Percentiles rank a stretch among this genome's conserved stretches.
These are phyloP conservation scores for Rhyzopertha dominica DNA, from an alignment of 1,140 invertebrate genomes.

Conservation along the genomic window DNA sequence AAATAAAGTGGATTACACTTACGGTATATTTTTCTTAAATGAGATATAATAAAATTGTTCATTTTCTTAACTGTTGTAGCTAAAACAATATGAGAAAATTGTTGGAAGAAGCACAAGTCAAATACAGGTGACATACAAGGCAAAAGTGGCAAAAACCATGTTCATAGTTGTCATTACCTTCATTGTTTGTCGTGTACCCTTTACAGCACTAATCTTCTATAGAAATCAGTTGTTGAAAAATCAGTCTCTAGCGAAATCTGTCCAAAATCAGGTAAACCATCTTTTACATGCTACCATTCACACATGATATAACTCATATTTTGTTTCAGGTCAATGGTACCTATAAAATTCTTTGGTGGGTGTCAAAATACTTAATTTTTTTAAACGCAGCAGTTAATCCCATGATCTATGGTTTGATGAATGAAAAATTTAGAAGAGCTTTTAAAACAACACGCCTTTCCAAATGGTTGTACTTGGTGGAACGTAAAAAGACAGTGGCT, in stretches of 20 bases:
- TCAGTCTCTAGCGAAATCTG: slow-evolving; percentile 11
- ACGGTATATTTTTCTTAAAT: background rate
- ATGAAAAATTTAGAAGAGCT: slow-evolving; percentile 59
- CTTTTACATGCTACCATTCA: slow-evolving; percentile 6
- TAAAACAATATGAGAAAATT: slow-evolving; percentile 55
- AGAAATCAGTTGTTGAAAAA: slow-evolving; percentile 50
- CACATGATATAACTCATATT: background rate
- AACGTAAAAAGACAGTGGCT: too few relatives aligned
- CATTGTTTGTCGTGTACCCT: slow-evolving; percentile 62
- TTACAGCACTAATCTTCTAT: slow-evolving; percentile 60
- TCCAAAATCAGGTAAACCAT: slow-evolving; percentile 40
- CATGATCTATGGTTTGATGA: slow-evolving; percentile 67
- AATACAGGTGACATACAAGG: slow-evolving; percentile 55
- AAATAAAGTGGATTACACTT: background rate
- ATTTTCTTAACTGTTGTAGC: slow-evolving; percentile 42
- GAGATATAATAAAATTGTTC: background rate
- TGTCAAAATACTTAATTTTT: slow-evolving; percentile 62
- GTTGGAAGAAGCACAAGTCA: slow-evolving; percentile 52
- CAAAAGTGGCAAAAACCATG: slow-evolving; percentile 62
- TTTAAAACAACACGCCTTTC: slow-evolving; percentile 50
- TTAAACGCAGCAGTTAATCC: slow-evolving; percentile 69
- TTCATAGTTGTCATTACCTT: slow-evolving; percentile 64
- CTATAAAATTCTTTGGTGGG: slow-evolving; percentile 57
- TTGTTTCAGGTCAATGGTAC: slow-evolving; percentile 47
- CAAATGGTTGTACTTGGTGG: slow-evolving; percentile 39